Evolutionary conservation across 2,797 vertebrate species (phyloP).

Genomic region (Huso huso): DNA sequence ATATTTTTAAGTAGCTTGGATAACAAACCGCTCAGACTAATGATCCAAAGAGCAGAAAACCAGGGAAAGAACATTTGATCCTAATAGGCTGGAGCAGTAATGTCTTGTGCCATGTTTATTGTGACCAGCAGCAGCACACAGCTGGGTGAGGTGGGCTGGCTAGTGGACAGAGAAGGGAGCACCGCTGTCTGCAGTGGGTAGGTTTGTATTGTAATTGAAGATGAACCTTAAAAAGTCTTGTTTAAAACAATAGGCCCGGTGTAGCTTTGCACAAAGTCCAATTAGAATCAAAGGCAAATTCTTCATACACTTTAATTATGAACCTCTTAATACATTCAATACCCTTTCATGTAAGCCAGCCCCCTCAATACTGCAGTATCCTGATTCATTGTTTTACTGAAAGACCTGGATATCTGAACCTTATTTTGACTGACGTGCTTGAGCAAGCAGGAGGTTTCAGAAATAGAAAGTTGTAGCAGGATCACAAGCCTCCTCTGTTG

Average conservation of each 20-base stretch:
- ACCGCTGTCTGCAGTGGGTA: neutral
- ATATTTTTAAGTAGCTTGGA: conserved; percentile 9
- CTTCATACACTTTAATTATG: too few species aligned
- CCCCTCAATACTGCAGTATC: too few species aligned
- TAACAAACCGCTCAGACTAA: neutral
- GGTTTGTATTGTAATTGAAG: neutral
- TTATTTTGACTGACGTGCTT: too few species aligned
- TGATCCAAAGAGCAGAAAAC: neutral
- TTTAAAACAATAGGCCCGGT: neutral
- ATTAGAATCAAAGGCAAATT: too few species aligned
- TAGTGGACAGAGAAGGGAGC: neutral
- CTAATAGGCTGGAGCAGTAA: neutral
- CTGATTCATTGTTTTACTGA: too few species aligned
- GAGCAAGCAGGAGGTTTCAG: too few species aligned
- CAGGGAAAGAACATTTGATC: neutral
- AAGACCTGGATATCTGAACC: too few species aligned
- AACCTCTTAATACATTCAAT: too few species aligned
- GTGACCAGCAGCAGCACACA: neutral
- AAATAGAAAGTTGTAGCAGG: too few species aligned
- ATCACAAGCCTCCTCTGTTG: too few species aligned
- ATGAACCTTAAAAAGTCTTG: neutral
- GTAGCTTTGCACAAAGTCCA: neutral
- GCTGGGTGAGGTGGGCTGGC: neutral
- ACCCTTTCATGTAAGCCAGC: too few species aligned
- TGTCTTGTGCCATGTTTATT: neutral